A percentile compares a stretch with the other conserved stretches of the same genome.
Conservation (phyloP, 2,113 vertebrate genomes). For the Dunckerocampus dactyliophorus region DNA sequence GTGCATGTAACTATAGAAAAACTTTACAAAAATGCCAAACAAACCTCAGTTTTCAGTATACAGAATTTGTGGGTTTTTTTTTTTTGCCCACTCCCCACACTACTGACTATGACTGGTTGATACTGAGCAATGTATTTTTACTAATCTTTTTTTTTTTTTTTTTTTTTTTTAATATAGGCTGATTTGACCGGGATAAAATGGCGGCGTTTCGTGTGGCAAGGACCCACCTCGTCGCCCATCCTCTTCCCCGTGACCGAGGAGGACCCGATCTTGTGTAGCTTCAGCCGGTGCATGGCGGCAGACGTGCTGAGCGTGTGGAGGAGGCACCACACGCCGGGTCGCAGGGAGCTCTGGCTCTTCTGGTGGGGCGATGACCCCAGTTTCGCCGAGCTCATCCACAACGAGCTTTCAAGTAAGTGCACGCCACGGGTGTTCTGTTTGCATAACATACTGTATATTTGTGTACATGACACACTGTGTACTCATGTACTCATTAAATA, state of each 20-base stretch:
- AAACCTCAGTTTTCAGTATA: too few relatives aligned
- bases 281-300: slow-evolving; percentile 94
- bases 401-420: slow-evolving; percentile 89
- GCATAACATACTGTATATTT: neutral
- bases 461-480: neutral
- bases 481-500: too few relatives aligned
- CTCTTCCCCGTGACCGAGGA: slow-evolving; percentile 98
- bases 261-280: slow-evolving; percentile 98
- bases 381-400: slow-evolving; percentile 97
- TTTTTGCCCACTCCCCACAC: too few relatives aligned
- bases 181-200: slow-evolving; percentile 99
- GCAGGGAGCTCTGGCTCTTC: slow-evolving; percentile 96
- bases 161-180: slow-evolving; percentile 70
- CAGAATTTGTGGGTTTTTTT: too few relatives aligned
- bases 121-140: too few relatives aligned
- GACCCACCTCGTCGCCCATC: slow-evolving; percentile 94
- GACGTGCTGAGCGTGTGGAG: slow-evolving; percentile 97
- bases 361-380: slow-evolving; percentile 99
- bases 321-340: slow-evolving; percentile 90
- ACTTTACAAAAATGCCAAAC: too few relatives aligned
- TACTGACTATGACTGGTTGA: too few relatives aligned
- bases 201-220: slow-evolving; percentile 96
- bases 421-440: neutral
- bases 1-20: too few relatives aligned
- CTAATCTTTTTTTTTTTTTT: neutral